A percentile compares a stretch with the other conserved stretches of the same genome.
These are phyloP conservation scores for Drosophila greeni DNA, from an alignment of 2,888 invertebrate genomes.

Conservation along the genomic window DNA sequence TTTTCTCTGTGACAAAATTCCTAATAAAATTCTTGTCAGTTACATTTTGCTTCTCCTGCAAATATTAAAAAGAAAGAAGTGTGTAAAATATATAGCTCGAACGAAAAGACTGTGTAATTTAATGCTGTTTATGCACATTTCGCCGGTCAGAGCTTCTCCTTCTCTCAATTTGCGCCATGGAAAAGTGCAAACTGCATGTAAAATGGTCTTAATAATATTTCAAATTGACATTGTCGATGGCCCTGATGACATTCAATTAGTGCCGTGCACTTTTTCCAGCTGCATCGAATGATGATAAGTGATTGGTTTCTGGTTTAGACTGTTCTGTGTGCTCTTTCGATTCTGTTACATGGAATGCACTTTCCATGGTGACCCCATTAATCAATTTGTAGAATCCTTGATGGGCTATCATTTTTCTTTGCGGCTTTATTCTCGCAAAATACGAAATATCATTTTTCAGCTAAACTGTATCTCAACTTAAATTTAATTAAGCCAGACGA, in stretches of 20 bases:
- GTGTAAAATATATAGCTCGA: conserved; percentile 1
- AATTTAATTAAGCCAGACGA: not conserved
- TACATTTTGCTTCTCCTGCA: conserved; percentile 48
- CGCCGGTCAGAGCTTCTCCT: conserved; percentile 24
- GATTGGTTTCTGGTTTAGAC: conserved; percentile 31
- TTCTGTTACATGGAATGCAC: conserved; percentile 15
- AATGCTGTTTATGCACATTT: conserved; percentile 66
- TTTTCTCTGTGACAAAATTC: conserved; percentile 20
- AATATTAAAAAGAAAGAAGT: conserved; percentile 22
- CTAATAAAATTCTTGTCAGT: conserved; percentile 47
- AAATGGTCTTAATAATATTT: conserved; percentile 37
- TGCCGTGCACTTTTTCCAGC: conserved; percentile 22
- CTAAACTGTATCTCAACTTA: not conserved
- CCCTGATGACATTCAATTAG: conserved; percentile 41
- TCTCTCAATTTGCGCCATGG: not conserved
- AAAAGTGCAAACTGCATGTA: conserved; percentile 21
- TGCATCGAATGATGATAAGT: conserved; percentile 28
- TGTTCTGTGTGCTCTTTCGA: conserved; percentile 8
- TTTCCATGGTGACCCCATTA: conserved; percentile 20
- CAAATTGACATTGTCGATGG: conserved; percentile 24
- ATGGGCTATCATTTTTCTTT: conserved; percentile 16
- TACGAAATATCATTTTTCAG: not conserved
- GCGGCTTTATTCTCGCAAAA: not conserved
- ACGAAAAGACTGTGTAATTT: conserved; percentile 43
- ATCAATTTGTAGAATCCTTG: conserved; percentile 20